These are phyloP conservation scores for Drosophila leontia DNA, from an alignment of 1,140 invertebrate species.

Conservation along the genomic window DNA sequence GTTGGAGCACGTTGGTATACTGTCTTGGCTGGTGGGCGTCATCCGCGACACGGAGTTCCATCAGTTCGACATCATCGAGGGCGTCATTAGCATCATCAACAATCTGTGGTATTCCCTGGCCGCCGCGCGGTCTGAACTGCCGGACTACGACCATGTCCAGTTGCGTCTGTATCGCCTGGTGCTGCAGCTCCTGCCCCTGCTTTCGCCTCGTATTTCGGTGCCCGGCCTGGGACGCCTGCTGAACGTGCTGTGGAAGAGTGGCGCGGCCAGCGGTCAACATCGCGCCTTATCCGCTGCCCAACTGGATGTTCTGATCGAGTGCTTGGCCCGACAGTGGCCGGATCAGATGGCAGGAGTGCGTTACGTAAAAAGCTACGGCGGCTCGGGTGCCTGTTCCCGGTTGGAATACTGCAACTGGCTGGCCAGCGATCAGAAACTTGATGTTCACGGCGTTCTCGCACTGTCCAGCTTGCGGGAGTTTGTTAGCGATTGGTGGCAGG, in stretches of 20 bases:
- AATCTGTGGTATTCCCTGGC: conserved; percentile 80
- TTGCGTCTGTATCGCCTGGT: conserved; percentile 62
- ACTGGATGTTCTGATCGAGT: conserved; percentile 65
- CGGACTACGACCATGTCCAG: conserved; percentile 60
- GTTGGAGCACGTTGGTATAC: conserved; percentile 87
- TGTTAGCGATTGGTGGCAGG: conserved; percentile 66
- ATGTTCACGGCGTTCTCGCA: conserved; percentile 54
- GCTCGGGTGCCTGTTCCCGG: conserved; percentile 47
- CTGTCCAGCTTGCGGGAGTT: conserved; percentile 70
- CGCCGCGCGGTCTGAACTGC: conserved; percentile 56
- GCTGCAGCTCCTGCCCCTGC: conserved; percentile 56
- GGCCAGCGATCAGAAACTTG: conserved; percentile 54
- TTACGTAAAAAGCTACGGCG: conserved; percentile 65
- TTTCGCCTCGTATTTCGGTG: conserved; percentile 69
- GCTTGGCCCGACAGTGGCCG: conserved; percentile 63
- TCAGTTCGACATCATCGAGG: conserved; percentile 83
- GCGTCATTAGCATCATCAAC: conserved; percentile 78
- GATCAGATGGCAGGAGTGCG: conserved; percentile 53
- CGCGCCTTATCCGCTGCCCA: conserved; percentile 37
- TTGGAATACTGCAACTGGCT: conserved; percentile 63
- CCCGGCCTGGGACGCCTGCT: conserved; percentile 61
- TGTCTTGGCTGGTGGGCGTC: conserved; percentile 87
- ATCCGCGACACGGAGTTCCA: conserved; percentile 74
- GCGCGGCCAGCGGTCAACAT: conserved; percentile 42
- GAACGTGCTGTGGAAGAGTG: conserved; percentile 75